phyloP scores from a whole-genome alignment of 2,888 invertebrate genomes.

The Cataglyphis altisquamis region DNA sequence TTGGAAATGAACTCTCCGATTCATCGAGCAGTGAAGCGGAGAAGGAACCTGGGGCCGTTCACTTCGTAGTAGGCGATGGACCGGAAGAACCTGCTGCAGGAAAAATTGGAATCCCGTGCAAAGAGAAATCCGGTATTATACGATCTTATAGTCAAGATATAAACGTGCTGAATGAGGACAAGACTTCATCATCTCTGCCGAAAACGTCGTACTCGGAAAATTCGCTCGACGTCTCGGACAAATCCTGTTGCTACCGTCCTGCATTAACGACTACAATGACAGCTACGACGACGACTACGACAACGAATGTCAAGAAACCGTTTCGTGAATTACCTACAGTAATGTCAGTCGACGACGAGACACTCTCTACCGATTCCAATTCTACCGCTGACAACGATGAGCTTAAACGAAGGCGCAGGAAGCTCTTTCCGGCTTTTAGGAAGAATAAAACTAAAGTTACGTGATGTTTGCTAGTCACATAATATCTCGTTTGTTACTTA shows the following conservation, averaged over 20 bases:
- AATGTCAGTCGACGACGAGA: constrained; percentile 88
- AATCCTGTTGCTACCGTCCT: constrained; percentile 13
- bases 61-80: constrained; percentile 82
- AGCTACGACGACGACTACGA: not conserved
- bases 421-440: constrained; percentile 89
- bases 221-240: constrained; percentile 82
- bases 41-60: constrained; percentile 85
- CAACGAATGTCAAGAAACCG: constrained; percentile 62
- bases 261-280: not conserved
- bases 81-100: constrained; percentile 64
- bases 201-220: constrained; percentile 88
- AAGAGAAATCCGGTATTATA: constrained; percentile 80
- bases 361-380: constrained; percentile 90
- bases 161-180: constrained; percentile 82
- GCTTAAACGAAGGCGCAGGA: constrained; percentile 88
- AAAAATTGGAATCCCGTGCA: constrained; percentile 38
- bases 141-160: constrained; percentile 88
- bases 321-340: constrained; percentile 81
- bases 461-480: constrained; percentile 81
- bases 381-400: constrained; percentile 90
- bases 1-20: constrained; percentile 78
- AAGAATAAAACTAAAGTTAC: constrained; percentile 87
- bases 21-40: constrained; percentile 88
- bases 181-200: constrained; percentile 81
- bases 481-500: constrained; percentile 68